These are phyloP conservation scores for Sminthurinus signatus DNA, from an alignment of 1,140 invertebrate species.

Conservation along the genomic window DNA sequence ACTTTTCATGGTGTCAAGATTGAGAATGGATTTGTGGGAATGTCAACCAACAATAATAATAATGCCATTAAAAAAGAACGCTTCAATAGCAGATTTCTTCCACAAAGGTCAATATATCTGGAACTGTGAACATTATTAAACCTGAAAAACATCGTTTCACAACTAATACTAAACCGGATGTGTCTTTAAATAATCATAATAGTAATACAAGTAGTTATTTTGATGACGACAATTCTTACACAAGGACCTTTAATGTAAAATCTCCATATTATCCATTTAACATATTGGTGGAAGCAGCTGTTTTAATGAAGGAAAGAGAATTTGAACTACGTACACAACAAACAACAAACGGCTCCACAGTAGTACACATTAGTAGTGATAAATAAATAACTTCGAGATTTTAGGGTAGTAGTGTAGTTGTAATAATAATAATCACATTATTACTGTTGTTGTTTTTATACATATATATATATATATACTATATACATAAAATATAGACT, in stretches of 20 bases:
- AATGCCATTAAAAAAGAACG: not conserved
- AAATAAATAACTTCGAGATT: no score
- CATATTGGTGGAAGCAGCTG: no score
- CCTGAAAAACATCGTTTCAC: conserved; percentile 25
- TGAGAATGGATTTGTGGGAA: conserved; percentile 8
- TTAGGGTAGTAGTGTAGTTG: no score
- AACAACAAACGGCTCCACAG: no score
- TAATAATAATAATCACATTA: no score
- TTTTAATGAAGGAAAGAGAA: no score
- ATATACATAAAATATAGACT: no score
- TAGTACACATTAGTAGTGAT: no score
- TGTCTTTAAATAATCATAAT: conserved; percentile 17
- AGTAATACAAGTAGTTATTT: conserved; percentile 18
- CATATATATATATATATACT: no score
- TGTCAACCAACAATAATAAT: not conserved
- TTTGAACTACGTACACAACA: no score
- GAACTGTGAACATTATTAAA: conserved; percentile 37
- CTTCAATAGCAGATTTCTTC: not conserved
- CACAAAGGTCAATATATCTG: conserved; percentile 25
- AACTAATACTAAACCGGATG: conserved; percentile 6
- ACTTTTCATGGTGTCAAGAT: conserved; percentile 4
- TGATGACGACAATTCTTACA: conserved; percentile 3
- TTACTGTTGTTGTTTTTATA: no score
- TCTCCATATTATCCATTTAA: no score
- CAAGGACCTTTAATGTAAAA: not conserved